phyloP scores from a whole-genome alignment of 2,113 vertebrate genomes.

The Petrocephalus zakoni region DNA sequence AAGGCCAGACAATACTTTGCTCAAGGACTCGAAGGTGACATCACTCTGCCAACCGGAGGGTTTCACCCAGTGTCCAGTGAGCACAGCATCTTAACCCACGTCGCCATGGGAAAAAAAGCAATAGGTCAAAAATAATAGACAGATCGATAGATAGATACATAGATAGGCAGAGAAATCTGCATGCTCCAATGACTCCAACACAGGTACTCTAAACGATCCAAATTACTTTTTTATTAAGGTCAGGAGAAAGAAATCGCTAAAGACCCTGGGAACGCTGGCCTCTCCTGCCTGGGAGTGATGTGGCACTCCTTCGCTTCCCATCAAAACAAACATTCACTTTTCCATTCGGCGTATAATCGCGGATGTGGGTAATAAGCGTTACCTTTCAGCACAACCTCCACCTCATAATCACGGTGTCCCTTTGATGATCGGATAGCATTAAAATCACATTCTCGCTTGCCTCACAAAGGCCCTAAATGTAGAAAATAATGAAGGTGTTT shows the following conservation, averaged over 20 bases:
- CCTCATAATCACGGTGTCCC: constrained; percentile 44
- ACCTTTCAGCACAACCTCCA: constrained; percentile 44
- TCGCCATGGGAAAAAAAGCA: neutral
- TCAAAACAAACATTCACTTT: constrained; percentile 35
- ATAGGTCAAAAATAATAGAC: neutral
- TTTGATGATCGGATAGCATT: constrained; percentile 44
- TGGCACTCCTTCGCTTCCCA: constrained; percentile 21
- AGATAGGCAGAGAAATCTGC: neutral
- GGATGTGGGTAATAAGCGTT: constrained; percentile 39
- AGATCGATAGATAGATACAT: neutral
- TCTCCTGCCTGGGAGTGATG: neutral
- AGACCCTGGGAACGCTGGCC: neutral
- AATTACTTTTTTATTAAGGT: neutral
- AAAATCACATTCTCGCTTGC: constrained; percentile 40
- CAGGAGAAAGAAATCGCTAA: neutral
- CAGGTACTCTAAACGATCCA: neutral
- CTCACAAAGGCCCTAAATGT: constrained; percentile 31
- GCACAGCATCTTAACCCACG: neutral
- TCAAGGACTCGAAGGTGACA: no score
- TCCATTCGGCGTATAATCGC: constrained; percentile 24
- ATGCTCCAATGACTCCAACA: neutral
- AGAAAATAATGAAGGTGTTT: constrained; percentile 47
- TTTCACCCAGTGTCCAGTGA: neutral
- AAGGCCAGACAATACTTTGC: no score
- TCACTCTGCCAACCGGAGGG: neutral